Conservation (phyloP, 1,140 invertebrate species). For the Brachionus rotundiformis region DNA sequence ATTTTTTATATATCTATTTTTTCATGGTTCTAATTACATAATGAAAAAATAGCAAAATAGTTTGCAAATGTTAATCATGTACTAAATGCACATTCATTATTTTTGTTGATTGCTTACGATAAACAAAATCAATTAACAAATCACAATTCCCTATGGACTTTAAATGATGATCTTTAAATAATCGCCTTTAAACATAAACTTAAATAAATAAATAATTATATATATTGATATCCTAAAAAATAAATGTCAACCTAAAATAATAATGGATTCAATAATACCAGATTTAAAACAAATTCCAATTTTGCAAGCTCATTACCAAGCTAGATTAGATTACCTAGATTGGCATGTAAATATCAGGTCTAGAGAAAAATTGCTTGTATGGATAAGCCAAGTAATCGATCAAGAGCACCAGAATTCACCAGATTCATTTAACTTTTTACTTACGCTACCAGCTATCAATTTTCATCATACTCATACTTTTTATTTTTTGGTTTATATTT, state of each 20-base stretch:
- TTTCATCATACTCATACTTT: background rate
- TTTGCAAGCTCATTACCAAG: background rate
- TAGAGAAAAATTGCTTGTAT: background rate
- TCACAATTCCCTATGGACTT: background rate
- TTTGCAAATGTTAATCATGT: conserved; percentile 2
- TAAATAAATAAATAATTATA: background rate
- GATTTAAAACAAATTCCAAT: background rate
- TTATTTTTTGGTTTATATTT: background rate
- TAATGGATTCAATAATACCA: background rate
- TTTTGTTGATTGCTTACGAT: background rate
- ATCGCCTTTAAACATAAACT: background rate
- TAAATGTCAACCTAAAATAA: background rate
- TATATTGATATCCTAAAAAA: background rate
- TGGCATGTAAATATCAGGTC: background rate
- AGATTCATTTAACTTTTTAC: background rate
- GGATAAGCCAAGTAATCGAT: background rate
- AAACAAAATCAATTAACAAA: background rate
- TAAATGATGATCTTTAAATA: background rate
- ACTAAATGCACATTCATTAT: background rate
- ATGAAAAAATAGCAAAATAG: background rate
- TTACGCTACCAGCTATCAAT: background rate
- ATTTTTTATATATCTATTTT: too few relatives aligned
- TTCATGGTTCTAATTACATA: background rate
- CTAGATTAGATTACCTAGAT: background rate
- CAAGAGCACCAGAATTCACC: background rate